These are phyloP conservation scores for Asobara japonica DNA, from an alignment of 1,140 invertebrate genomes.

Conservation along the genomic window DNA sequence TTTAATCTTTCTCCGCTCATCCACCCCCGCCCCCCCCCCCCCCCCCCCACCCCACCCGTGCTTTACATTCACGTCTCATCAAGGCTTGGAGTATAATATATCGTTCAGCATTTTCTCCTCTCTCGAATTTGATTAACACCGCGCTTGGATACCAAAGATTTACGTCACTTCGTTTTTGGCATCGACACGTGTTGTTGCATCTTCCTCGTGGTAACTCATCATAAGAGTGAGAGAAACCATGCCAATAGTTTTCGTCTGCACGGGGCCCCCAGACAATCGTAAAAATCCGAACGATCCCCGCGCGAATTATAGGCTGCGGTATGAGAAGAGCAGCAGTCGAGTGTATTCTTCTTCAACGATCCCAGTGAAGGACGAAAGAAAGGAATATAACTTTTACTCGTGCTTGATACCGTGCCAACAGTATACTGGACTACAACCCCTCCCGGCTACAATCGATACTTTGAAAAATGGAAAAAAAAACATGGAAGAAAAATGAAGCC, in stretches of 20 bases:
- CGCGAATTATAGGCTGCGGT: conserved; percentile 63
- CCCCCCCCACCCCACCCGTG: not conserved
- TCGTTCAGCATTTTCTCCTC: conserved; percentile 36
- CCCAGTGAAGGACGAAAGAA: conserved; percentile 6
- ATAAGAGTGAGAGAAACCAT: conserved; percentile 1
- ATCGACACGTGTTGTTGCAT: conserved; percentile 24
- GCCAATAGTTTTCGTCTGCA: conserved; percentile 13
- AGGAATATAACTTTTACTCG: conserved; percentile 7
- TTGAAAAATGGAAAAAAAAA: not conserved
- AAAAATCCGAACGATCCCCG: conserved; percentile 61
- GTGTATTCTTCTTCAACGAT: conserved; percentile 15
- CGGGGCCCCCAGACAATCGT: conserved; percentile 58
- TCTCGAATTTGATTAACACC: conserved; percentile 44
- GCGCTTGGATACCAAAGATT: conserved; percentile 30
- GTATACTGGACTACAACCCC: conserved; percentile 1
- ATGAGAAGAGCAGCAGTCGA: conserved; percentile 32
- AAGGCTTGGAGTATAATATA: conserved; percentile 32
- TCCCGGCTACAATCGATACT: conserved; percentile 25
- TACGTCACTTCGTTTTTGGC: conserved; percentile 22
- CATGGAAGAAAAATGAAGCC: not conserved
- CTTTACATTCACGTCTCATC: not conserved
- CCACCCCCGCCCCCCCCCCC: not conserved
- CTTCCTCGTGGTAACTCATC: conserved; percentile 14
- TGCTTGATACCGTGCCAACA: not conserved
- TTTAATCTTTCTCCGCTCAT: not conserved